A percentile compares a stretch with the other conserved stretches of the same genome.
Evolutionary conservation across 2,113 vertebrate genomes (phyloP).

Genomic region (Colius striatus): DNA sequence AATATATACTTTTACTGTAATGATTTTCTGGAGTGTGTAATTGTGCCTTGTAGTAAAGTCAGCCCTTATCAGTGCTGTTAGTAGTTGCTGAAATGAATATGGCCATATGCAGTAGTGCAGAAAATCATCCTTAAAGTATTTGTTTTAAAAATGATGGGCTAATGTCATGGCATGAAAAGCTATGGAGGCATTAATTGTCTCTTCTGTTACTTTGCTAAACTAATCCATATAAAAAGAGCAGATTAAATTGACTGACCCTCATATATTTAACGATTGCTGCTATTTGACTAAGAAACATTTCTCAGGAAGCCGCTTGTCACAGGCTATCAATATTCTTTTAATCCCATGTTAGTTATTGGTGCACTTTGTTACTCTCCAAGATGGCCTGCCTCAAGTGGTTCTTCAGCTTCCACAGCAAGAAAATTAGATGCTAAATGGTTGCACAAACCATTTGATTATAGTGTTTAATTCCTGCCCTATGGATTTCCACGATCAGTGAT

Average conservation of each 20-base stretch:
- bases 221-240: slow-evolving; percentile 90
- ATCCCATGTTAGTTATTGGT: slow-evolving; percentile 85
- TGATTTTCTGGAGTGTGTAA: slow-evolving; percentile 10
- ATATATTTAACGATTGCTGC: slow-evolving; percentile 92
- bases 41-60: background rate
- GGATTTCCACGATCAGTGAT: slow-evolving; percentile 75
- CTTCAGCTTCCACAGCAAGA: slow-evolving; percentile 73
- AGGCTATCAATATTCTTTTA: slow-evolving; percentile 87
- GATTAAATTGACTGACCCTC: slow-evolving; percentile 92
- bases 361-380: slow-evolving; percentile 80
- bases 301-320: slow-evolving; percentile 85
- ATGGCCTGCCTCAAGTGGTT: slow-evolving; percentile 79
- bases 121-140: slow-evolving; percentile 45
- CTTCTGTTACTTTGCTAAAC: slow-evolving; percentile 81
- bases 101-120: background rate
- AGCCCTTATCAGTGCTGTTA: background rate
- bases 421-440: slow-evolving; percentile 79
- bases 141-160: slow-evolving; percentile 62
- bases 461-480: slow-evolving; percentile 79
- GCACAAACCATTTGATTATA: slow-evolving; percentile 81
- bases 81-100: background rate
- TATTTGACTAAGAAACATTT: slow-evolving; percentile 87
- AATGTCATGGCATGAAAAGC: slow-evolving; percentile 75
- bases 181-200: slow-evolving; percentile 83
- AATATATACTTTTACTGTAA: background rate